These are phyloP conservation scores for Hyla sarda DNA, from an alignment of 2,113 vertebrate genomes.

Conservation along the genomic window DNA sequence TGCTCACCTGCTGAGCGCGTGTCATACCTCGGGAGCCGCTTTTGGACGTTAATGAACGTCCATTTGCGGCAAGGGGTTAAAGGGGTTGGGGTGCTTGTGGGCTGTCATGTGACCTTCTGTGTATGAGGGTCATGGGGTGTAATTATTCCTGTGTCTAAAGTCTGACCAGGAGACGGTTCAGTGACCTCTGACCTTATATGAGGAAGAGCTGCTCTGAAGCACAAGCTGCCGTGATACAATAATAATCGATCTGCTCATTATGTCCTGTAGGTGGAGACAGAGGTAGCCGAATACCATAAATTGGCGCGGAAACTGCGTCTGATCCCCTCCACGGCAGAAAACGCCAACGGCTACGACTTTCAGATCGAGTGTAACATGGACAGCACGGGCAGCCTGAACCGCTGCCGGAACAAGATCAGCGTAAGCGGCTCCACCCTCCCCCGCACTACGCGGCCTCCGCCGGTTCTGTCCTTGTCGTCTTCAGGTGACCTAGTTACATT, in stretches of 20 bases:
- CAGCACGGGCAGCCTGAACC: slow-evolving; percentile 72
- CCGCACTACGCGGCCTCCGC: too few species aligned
- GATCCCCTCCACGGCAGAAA: slow-evolving; percentile 87
- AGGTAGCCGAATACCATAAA: slow-evolving; percentile 88
- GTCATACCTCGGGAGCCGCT: too few species aligned
- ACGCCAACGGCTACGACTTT: slow-evolving; percentile 89
- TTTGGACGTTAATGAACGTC: too few species aligned
- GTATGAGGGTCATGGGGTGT: background rate
- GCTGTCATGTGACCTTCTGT: background rate
- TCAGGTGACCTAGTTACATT: too few species aligned
- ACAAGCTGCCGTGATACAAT: background rate
- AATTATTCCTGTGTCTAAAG: background rate
- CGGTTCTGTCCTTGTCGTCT: too few species aligned
- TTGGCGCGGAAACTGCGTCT: slow-evolving; percentile 92
- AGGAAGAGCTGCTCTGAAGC: background rate
- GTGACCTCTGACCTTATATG: background rate
- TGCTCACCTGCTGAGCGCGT: too few species aligned
- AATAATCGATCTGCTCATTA: background rate
- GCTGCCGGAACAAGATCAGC: slow-evolving; percentile 84
- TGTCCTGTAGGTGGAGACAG: slow-evolving; percentile 79
- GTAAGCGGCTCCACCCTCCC: slow-evolving; percentile 66
- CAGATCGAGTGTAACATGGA: slow-evolving; percentile 86
- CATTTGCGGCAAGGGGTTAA: too few species aligned
- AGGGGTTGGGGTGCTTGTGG: background rate
- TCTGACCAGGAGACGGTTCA: too few species aligned